phyloP scores from a whole-genome alignment of 1,140 invertebrate genomes.

The Sweltsa coloradensis region DNA sequence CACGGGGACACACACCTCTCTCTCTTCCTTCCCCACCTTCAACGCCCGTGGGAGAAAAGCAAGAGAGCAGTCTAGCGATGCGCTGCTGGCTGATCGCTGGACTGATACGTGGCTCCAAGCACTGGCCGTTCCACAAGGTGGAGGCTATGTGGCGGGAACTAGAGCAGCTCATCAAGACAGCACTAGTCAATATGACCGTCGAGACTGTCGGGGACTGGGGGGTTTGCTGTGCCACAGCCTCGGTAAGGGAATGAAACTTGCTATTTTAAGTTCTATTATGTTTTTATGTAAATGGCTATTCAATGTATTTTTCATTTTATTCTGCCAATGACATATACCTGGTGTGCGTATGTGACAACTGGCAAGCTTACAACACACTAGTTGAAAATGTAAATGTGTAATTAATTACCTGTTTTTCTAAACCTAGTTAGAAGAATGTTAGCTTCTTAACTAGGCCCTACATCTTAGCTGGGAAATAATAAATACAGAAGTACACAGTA shows the following conservation, averaged over 20 bases:
- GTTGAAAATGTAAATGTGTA: not conserved
- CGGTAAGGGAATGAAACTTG: slow-evolving; percentile 27
- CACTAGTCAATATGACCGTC: slow-evolving; percentile 44
- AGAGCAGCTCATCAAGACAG: slow-evolving; percentile 43
- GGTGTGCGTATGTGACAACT: not conserved
- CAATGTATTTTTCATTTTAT: too few relatives aligned
- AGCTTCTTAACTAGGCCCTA: too few relatives aligned
- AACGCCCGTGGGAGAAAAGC: slow-evolving; percentile 44
- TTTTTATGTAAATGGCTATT: too few relatives aligned
- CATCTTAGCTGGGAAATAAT: too few relatives aligned
- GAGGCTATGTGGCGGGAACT: slow-evolving; percentile 41
- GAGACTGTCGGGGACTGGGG: slow-evolving; percentile 67
- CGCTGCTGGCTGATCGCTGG: slow-evolving; percentile 72
- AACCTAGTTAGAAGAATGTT: too few relatives aligned
- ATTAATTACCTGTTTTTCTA: not conserved
- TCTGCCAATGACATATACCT: not conserved
- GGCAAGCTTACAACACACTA: too few relatives aligned
- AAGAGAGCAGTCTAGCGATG: slow-evolving; percentile 74
- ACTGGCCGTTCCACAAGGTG: slow-evolving; percentile 63
- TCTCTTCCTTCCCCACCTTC: slow-evolving; percentile 49
- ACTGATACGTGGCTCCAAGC: slow-evolving; percentile 63
- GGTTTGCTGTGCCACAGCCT: slow-evolving; percentile 47
- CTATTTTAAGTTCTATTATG: too few relatives aligned
- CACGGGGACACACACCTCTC: slow-evolving; percentile 53
- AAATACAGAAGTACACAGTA: too few relatives aligned